Conservation (phyloP, 2,888 invertebrate species). For the Mylabris sibirica region DNA sequence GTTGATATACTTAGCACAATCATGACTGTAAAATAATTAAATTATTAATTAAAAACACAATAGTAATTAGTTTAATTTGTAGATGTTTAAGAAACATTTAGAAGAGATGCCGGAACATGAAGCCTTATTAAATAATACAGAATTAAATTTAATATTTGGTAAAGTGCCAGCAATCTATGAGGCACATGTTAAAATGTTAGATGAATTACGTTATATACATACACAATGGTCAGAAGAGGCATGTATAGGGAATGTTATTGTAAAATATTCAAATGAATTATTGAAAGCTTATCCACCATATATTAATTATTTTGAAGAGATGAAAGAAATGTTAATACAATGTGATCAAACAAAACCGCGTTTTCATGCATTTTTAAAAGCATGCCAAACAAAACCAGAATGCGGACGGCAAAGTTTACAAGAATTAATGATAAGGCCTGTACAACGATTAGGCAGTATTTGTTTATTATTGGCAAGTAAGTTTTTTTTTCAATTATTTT, state of each 20-base stretch:
- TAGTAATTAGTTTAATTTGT: constrained; percentile 25
- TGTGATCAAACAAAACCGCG: constrained; percentile 93
- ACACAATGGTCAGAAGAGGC: constrained; percentile 87
- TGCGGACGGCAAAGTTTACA: constrained; percentile 95
- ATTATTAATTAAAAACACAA: background rate
- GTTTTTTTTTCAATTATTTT: constrained; percentile 44
- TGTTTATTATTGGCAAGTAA: constrained; percentile 91
- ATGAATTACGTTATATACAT: constrained; percentile 71
- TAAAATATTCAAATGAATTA: constrained; percentile 83
- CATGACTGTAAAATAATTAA: constrained; percentile 73
- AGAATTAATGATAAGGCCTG: constrained; percentile 96
- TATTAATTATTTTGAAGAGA: constrained; percentile 97
- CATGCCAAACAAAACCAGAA: constrained; percentile 91
- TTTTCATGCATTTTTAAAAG: constrained; percentile 98
- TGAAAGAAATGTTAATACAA: constrained; percentile 89
- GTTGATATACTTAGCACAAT: constrained; percentile 94
- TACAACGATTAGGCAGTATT: constrained; percentile 96
- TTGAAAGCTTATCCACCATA: constrained; percentile 96
- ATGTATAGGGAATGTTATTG: constrained; percentile 78
- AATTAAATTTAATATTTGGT: constrained; percentile 94
- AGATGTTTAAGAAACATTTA: constrained; percentile 93
- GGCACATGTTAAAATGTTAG: constrained; percentile 83
- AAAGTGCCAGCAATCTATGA: constrained; percentile 95
- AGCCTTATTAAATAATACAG: constrained; percentile 86
- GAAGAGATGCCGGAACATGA: constrained; percentile 86